These are phyloP conservation scores for Desmodus rotundus DNA, from an alignment of 2,113 vertebrate species.

Conservation along the genomic window DNA sequence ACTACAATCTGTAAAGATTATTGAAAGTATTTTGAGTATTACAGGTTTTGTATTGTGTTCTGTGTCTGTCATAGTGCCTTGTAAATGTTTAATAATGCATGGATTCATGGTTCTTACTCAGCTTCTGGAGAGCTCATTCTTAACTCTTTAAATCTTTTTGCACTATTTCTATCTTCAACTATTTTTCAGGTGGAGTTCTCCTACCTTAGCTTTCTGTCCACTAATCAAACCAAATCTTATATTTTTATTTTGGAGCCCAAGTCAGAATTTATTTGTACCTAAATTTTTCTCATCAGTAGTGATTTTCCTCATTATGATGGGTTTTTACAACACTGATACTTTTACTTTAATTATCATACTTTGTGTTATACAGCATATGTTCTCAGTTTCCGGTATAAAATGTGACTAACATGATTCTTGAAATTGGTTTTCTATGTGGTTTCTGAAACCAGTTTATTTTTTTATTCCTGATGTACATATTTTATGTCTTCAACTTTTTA, in stretches of 20 bases:
- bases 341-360: background rate
- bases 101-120: background rate
- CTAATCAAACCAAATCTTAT: background rate
- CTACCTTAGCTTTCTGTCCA: background rate
- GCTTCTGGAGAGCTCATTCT: background rate
- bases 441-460: background rate
- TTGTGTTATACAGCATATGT: background rate
- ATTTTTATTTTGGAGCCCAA: background rate
- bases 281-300: constrained; percentile 17
- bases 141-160: background rate
- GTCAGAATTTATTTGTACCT: background rate
- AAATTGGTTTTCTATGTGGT: background rate
- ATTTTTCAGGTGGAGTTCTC: background rate
- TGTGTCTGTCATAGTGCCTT: background rate
- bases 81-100: background rate
- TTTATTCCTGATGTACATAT: background rate
- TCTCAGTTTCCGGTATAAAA: background rate
- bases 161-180: background rate
- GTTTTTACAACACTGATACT: background rate
- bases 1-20: background rate
- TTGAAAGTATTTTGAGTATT: background rate
- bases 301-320: background rate
- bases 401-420: background rate
- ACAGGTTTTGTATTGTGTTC: background rate
- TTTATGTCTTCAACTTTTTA: background rate